These are phyloP conservation scores for Chirona hameri DNA, from an alignment of 2,888 invertebrate species.

Conservation along the genomic window DNA sequence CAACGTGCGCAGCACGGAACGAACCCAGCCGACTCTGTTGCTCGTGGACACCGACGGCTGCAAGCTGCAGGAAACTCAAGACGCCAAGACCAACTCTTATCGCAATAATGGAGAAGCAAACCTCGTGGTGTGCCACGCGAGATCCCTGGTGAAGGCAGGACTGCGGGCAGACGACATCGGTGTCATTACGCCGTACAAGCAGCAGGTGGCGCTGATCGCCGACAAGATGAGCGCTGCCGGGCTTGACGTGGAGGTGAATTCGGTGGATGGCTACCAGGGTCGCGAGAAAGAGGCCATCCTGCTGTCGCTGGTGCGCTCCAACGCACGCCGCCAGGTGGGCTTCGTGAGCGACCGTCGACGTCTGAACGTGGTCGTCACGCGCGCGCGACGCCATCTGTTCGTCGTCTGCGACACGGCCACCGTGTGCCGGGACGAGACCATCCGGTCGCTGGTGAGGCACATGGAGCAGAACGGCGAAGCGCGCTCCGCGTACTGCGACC, in stretches of 20 bases:
- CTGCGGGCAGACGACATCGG: slow-evolving; percentile 51
- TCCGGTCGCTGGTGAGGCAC: slow-evolving; percentile 51
- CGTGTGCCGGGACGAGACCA: slow-evolving; percentile 49
- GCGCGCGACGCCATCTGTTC: slow-evolving; percentile 54
- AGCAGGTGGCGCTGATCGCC: slow-evolving; percentile 52
- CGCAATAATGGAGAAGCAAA: slow-evolving; percentile 52
- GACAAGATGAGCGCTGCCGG: slow-evolving; percentile 44
- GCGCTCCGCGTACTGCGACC: slow-evolving; percentile 50
- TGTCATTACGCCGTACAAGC: slow-evolving; percentile 56
- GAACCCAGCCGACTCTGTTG: slow-evolving; percentile 48
- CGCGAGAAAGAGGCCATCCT: slow-evolving; percentile 58
- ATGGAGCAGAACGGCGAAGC: slow-evolving; percentile 50
- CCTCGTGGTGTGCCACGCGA: slow-evolving; percentile 50
- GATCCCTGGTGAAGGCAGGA: slow-evolving; percentile 49
- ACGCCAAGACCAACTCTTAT: slow-evolving; percentile 45
- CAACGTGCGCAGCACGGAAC: slow-evolving; percentile 47
- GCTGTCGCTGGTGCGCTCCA: slow-evolving; percentile 57
- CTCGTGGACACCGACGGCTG: slow-evolving; percentile 56
- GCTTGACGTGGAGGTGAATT: slow-evolving; percentile 50
- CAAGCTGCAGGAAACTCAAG: slow-evolving; percentile 51
- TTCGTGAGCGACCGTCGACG: slow-evolving; percentile 56
- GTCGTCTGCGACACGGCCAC: slow-evolving; percentile 54
- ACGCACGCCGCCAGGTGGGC: slow-evolving; percentile 53
- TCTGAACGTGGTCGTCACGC: slow-evolving; percentile 56
- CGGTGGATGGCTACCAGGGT: slow-evolving; percentile 60